A percentile compares a stretch with the other conserved stretches of the same genome.
Evolutionary conservation across 2,113 vertebrate genomes (phyloP).

Genomic region (Malurus melanocephalus): DNA sequence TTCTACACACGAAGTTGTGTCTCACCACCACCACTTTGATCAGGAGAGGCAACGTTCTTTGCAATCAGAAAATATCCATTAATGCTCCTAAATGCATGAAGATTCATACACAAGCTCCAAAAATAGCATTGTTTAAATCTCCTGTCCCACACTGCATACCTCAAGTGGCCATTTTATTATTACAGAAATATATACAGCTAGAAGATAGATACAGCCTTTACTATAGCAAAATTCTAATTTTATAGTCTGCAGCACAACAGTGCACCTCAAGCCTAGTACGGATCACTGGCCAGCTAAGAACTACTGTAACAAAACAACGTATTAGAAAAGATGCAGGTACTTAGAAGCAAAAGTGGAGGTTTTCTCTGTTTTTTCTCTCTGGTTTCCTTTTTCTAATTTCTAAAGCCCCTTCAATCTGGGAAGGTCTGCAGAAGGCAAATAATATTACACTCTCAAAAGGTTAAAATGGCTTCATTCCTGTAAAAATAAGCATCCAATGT

Average conservation of each 20-base stretch:
- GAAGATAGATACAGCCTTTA: neutral
- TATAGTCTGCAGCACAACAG: neutral
- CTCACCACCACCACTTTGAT: neutral
- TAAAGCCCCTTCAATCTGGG: neutral
- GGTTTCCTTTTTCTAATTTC: neutral
- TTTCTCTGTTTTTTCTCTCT: neutral
- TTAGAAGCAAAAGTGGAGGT: neutral
- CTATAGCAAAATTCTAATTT: neutral
- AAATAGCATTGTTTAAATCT: neutral
- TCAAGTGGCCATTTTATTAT: neutral
- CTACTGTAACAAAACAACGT: neutral
- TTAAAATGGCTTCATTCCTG: neutral
- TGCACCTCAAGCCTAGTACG: fast-evolving
- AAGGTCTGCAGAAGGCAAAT: neutral
- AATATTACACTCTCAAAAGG: neutral
- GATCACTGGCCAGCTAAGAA: neutral
- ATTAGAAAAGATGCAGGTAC: neutral
- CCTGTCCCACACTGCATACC: neutral
- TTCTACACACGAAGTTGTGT: neutral
- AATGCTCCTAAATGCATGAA: neutral
- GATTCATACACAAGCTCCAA: neutral
- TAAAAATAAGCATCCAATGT: fast-evolving
- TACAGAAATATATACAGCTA: neutral
- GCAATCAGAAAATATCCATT: neutral
- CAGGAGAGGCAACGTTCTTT: neutral